These are phyloP conservation scores for Stictonetta naevosa DNA, from an alignment of 2,113 vertebrate genomes.

Conservation along the genomic window DNA sequence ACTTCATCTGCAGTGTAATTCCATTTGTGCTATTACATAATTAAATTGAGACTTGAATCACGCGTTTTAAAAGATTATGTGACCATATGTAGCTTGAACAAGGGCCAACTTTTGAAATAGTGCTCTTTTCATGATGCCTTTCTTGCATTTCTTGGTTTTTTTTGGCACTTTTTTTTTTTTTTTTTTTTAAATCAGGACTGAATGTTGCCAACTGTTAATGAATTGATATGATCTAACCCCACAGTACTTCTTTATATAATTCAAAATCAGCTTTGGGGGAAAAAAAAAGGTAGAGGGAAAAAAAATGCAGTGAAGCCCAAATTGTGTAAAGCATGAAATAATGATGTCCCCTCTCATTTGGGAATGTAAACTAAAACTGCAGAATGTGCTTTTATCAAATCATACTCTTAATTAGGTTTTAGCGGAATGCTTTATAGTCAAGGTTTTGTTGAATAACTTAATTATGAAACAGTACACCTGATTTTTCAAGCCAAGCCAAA, in stretches of 20 bases:
- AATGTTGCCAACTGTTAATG: slow-evolving; percentile 82
- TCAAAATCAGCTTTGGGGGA: slow-evolving; percentile 73
- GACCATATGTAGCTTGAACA: slow-evolving; percentile 95
- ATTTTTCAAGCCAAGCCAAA: slow-evolving; percentile 66
- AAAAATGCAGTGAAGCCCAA: not conserved
- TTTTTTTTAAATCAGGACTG: slow-evolving; percentile 73
- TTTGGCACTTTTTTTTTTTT: not conserved
- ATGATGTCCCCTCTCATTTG: not conserved
- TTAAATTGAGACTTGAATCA: slow-evolving; percentile 93
- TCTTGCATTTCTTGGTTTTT: slow-evolving; percentile 73
- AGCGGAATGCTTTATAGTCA: slow-evolving; percentile 64
- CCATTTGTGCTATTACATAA: slow-evolving; percentile 96
- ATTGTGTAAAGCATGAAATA: slow-evolving; percentile 10
- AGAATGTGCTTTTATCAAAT: slow-evolving; percentile 67
- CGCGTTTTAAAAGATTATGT: slow-evolving; percentile 96
- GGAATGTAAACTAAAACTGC: slow-evolving; percentile 40
- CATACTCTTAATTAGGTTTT: slow-evolving; percentile 67
- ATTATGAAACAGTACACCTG: slow-evolving; percentile 68
- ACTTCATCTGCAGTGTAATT: slow-evolving; percentile 92
- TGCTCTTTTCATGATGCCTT: slow-evolving; percentile 77
- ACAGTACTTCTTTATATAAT: slow-evolving; percentile 75
- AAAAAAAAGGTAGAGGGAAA: not conserved
- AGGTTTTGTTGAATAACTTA: slow-evolving; percentile 63
- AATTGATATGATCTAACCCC: slow-evolving; percentile 82
- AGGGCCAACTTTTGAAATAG: slow-evolving; percentile 85